These are phyloP conservation scores for Eudasyphora cyanicolor DNA, from an alignment of 2,888 invertebrate species.

Conservation along the genomic window DNA sequence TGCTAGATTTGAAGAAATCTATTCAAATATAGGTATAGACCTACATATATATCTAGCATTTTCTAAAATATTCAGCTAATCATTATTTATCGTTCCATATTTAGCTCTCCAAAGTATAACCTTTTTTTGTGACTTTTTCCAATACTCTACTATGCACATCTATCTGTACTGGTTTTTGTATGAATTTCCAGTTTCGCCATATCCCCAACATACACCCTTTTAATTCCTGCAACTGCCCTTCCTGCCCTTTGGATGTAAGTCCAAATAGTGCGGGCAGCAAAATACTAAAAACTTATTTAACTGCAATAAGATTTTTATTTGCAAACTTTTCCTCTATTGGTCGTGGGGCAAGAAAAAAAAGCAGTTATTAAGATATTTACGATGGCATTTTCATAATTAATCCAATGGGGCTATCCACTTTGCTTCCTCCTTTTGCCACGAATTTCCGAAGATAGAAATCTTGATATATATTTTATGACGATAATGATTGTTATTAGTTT, in stretches of 20 bases:
- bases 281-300: slow-evolving; percentile 60
- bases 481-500: slow-evolving; percentile 44
- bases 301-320: slow-evolving; percentile 63
- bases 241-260: background rate
- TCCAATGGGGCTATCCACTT: slow-evolving; percentile 43
- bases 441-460: slow-evolving; percentile 41
- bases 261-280: background rate
- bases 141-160: no score
- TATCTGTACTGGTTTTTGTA: no score
- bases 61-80: no score
- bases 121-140: no score
- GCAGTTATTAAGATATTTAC: slow-evolving; percentile 59
- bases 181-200: no score
- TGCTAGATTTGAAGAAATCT: no score
- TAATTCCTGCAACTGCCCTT: background rate
- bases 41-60: no score
- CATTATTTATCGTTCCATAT: no score
- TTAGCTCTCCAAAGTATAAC: no score
- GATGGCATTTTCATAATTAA: slow-evolving; percentile 61
- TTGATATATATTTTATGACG: slow-evolving; percentile 20
- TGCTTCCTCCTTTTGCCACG: background rate
- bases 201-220: background rate
- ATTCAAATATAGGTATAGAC: no score
- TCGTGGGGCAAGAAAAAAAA: background rate
- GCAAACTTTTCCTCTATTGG: slow-evolving; percentile 57